Conservation (phyloP, 2,797 vertebrate species). For the Aldrovandia affinis region DNA sequence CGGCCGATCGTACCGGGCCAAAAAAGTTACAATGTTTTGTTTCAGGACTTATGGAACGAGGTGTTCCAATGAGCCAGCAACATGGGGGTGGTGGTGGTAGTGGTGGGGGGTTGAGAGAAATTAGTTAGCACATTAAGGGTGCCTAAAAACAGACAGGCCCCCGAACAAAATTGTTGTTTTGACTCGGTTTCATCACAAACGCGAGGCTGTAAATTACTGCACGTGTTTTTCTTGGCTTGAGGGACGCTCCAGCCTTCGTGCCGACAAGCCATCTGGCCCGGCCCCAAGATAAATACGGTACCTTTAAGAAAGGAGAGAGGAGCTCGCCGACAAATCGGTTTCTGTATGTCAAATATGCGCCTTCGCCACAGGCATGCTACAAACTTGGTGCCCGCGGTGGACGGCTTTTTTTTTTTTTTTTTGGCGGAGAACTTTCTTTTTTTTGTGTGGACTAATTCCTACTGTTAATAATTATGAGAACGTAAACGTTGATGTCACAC, state of each 20-base stretch:
- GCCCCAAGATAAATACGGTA: constrained; percentile 69
- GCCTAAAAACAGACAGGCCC: constrained; percentile 25
- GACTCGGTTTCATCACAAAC: constrained; percentile 66
- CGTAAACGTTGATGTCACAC: constrained; percentile 51
- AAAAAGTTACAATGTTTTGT: neutral
- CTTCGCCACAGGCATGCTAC: neutral
- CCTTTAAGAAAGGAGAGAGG: constrained; percentile 47
- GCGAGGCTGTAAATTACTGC: constrained; percentile 65
- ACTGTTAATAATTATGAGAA: constrained; percentile 63
- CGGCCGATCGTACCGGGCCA: neutral
- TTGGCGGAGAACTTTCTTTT: too few relatives aligned
- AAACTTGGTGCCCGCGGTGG: neutral
- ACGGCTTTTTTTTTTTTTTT: neutral
- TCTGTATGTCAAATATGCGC: neutral
- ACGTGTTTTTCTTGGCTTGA: constrained; percentile 73
- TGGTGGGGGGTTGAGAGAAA: constrained; percentile 45
- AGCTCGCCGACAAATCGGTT: neutral
- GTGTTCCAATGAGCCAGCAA: neutral
- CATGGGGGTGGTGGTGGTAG: neutral
- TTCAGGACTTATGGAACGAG: neutral
- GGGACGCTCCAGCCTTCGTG: constrained; percentile 45
- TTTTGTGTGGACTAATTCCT: neutral
- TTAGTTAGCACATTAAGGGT: constrained; percentile 43
- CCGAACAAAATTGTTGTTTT: constrained; percentile 68
- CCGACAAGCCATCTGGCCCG: constrained; percentile 62